These are phyloP conservation scores for Kryphioiulus occultus DNA, from an alignment of 2,888 invertebrate species.

Conservation along the genomic window DNA sequence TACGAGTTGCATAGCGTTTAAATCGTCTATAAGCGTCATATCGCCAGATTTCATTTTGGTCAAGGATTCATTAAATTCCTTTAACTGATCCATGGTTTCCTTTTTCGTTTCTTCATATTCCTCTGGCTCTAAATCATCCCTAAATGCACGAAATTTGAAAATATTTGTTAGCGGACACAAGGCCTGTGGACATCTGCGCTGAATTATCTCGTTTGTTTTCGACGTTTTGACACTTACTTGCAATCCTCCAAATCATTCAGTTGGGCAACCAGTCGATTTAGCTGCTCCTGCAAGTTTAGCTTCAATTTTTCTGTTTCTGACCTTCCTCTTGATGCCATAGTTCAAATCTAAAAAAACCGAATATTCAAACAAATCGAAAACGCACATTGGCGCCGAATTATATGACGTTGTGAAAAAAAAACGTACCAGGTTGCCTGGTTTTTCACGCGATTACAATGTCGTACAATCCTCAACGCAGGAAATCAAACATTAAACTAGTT, in stretches of 20 bases:
- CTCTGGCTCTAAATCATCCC: slow-evolving; percentile 70
- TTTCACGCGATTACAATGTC: too few species aligned
- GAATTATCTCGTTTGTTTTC: too few species aligned
- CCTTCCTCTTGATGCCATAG: slow-evolving; percentile 68
- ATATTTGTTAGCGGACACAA: not conserved
- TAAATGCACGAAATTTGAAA: slow-evolving; percentile 59
- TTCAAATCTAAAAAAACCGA: not conserved
- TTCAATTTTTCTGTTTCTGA: slow-evolving; percentile 71
- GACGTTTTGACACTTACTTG: slow-evolving; percentile 68
- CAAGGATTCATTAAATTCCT: slow-evolving; percentile 73
- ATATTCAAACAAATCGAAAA: not conserved
- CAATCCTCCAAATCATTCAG: slow-evolving; percentile 74
- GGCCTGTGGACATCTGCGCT: too few species aligned
- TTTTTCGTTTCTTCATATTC: slow-evolving; percentile 75
- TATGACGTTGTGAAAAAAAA: not conserved
- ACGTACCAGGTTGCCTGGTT: not conserved
- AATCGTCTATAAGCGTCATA: slow-evolving; percentile 71
- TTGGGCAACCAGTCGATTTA: slow-evolving; percentile 74
- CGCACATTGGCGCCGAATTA: not conserved
- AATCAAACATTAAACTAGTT: too few species aligned
- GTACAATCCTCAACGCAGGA: too few species aligned
- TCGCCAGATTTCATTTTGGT: slow-evolving; percentile 72
- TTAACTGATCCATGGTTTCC: slow-evolving; percentile 75
- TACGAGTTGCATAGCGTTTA: slow-evolving; percentile 73
- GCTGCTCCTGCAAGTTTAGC: slow-evolving; percentile 72